These are phyloP conservation scores for Drymonia ruficornis DNA, from an alignment of 2,888 invertebrate genomes.

Conservation along the genomic window DNA sequence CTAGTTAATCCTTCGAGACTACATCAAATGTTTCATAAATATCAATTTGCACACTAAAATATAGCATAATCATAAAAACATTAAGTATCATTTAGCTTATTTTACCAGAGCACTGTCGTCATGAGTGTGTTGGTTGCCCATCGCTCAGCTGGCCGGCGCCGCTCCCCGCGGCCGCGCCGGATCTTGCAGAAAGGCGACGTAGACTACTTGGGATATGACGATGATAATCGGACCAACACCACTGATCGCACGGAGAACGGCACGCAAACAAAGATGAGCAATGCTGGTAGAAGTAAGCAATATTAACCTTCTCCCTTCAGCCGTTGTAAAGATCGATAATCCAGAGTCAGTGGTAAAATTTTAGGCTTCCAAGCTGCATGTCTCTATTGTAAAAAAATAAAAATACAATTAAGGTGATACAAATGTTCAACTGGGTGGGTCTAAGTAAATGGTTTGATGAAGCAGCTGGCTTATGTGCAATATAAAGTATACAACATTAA, in stretches of 20 bases:
- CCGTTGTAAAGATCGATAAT: no score
- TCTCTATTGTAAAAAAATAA: no score
- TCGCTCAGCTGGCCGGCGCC: not conserved
- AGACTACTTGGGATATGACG: slow-evolving; percentile 15
- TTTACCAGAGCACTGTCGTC: not conserved
- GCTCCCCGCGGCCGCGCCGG: not conserved
- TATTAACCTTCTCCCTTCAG: no score
- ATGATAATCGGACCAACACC: slow-evolving; percentile 27
- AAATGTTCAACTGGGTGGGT: no score
- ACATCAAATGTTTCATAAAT: not conserved
- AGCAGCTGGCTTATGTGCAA: no score
- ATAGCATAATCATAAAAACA: not conserved
- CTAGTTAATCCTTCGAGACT: not conserved
- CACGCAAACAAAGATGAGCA: slow-evolving; percentile 52
- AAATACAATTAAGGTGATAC: no score
- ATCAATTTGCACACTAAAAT: not conserved
- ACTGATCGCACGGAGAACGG: slow-evolving; percentile 42
- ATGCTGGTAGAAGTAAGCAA: slow-evolving; percentile 16
- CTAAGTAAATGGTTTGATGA: no score
- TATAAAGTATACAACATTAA: no score
- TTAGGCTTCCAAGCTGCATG: no score
- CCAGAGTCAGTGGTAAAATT: no score
- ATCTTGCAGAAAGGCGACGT: not conserved
- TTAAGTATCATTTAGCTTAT: not conserved
- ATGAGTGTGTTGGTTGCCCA: slow-evolving; percentile 1